Evolutionary conservation across 2,888 invertebrate species (phyloP), one percentile per base, ranked within the genome.

Genomic region (Helicoverpa assulta): DNA sequence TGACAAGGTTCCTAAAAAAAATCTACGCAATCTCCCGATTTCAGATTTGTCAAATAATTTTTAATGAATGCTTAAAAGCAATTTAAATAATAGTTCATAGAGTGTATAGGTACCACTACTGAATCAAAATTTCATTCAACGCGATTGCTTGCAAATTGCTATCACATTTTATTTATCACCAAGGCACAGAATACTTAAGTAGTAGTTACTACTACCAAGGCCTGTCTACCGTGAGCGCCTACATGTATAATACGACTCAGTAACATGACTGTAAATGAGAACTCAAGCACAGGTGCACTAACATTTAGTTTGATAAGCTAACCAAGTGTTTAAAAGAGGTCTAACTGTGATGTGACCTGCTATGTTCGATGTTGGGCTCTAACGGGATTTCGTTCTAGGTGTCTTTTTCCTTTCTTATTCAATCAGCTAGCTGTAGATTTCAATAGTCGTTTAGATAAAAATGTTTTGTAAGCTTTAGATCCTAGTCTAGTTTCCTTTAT

Each of bases 171-270:
- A 21, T n/a, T n/a, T n/a, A n/a, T n/a, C n/a, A n/a, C n/a, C n/a
- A n/a, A n/a, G n/a, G n/a, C n/a, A n/a, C n/a, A n/a, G n/a, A n/a
- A n/a, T n/a, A n/a, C n/a, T n/a, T n/a, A n/a, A n/a, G n/a, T n/a
- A n/a, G n/a, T n/a, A n/a, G 2, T 21, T 21, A 21, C 2, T 2
- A 21, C 21, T 2, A 43, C 12, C 16, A 16, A 16, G 16, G 12
- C 16, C 2, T 7, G 14, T 21, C n/a, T 54, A 10, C 14, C 54
- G 50, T 43, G 60, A 70, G 43, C 50, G 71, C 60, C 77, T 70
- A 60, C 33, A 1, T 12, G 2, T 70, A 51, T 47, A 1, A 26
- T 51, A 8, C 19, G 7, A 12, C 47, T 12, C 26, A 21, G 21
- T 14, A 16, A 19, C 37, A 16, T 50, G 26, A 16, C 21, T 33